Base-by-base conservation (phyloP, 2,113 vertebrate genomes). In the Suricata suricatta region DNA sequence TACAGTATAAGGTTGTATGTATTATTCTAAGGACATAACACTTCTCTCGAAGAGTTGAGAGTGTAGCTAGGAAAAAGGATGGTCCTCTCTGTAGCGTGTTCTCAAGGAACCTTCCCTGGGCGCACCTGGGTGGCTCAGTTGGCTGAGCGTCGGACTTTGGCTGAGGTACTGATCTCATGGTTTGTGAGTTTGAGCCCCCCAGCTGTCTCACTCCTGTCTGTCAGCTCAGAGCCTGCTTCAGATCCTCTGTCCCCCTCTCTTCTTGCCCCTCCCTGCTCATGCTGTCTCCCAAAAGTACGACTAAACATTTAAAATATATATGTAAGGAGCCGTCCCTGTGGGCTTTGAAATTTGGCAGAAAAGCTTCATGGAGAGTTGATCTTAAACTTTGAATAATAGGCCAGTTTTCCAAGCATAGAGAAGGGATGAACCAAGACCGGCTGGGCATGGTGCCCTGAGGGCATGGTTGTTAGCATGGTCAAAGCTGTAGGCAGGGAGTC, bases 361-460 rank as follows among this genome's bases (percentile, higher is more conserved):
- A 50, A n/a, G 44, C 50, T 90, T 89, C n/a, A 11, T 16, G 29
- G 71, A 66, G 31, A 72, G 29, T 47, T 93, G n/a, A 60, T 84
- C 50, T 88, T 72, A 47, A 47, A 80, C 81, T 80, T 93, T 57
- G 21, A 68, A 88, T 68, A 76, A 13, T 38, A 60, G 44, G 6
- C 64, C 14, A 54, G 44, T 16, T 66, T 64, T 50, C 29, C 19
- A 68, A 52, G 9, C 11, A 47, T 13, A 31, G 47, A 88, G 38
- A 90, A 44, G 2, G 17, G 27, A 33, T 33, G 31, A 90, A 12
- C 23, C 6, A 64, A 19, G 7, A 6, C 27, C 33, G 19, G 11
- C 38, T 66, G 5, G 9, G 5, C 3, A 0, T n/a, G 11, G 10
- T 63, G 7, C 11, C 13, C n/a, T 25, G 10, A 76, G 77, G n/a